Evolutionary conservation across 2,113 vertebrate genomes (phyloP), one percentile per base, ranked within the genome.

Genomic region (Sarotherodon lohbergeri): DNA sequence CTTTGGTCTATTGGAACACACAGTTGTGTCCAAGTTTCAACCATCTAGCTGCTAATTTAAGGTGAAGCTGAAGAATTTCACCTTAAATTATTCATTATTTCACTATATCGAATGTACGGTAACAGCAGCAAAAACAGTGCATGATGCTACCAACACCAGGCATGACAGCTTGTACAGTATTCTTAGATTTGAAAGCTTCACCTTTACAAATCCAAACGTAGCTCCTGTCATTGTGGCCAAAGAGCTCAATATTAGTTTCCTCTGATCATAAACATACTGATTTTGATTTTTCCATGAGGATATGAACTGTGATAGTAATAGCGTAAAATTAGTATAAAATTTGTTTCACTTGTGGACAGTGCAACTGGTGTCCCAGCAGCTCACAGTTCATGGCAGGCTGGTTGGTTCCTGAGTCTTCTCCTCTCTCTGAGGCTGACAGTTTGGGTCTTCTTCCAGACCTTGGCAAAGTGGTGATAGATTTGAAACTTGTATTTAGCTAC

Each of bases 111-210:
- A 66, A 71, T 16, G 66, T 24, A 5, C 39, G 7, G 61, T 22
- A 66, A 13, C 66, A 43, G 66, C 66, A 71, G 66, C 66, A 71
- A 73, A 71, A 73, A 16, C 22, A 41, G 36, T 41, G 63, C 34
- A 68, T 0, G 63, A 41, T 22, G 19, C 19, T 5, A 68, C 34
- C 7, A 22, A 22, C 36, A 41, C 34, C 63, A 13, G 41, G 19
- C 19, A 5, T 2, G 19, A 68, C 63, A 22, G 61, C 61, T 39
- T 39, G 9, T 66, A 66, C 9, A 36, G 1, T 66, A 12, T 36
- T 36, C 61, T 36, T 7, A 66, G 32, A 36, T 36, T 10, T n/a
- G 19, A 54, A 5, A 54, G 9, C 9, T 5, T 54, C 52, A 22
- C 52, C 52, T 22, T 54, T 22, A 54, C 9, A 22, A 22, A n/a